Base-by-base conservation (phyloP, 2,888 invertebrate genomes). In the Noctua pronuba region DNA sequence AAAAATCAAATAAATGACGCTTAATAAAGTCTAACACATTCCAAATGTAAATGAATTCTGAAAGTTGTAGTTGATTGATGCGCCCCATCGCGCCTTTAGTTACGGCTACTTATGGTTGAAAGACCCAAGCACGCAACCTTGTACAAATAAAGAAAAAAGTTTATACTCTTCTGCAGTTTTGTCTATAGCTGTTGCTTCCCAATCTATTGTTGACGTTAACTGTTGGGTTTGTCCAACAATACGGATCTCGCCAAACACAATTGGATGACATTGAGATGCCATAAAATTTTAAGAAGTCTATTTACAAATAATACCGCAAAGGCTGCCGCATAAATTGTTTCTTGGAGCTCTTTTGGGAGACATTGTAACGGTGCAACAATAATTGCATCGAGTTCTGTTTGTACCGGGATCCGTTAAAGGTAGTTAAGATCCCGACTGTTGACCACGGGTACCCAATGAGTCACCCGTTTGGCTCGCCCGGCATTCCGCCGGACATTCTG, bases 401-500 rank as follows among this genome's bases (percentile, higher is more conserved):
- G 87, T 80, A 74, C 80, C 77, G 82, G 88, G 85, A 90, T 86
- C 93, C 91, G 93, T 92, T 92, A 91, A 85, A 91, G 90, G 90
- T 89, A 89, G 89, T 90, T 88, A 90, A 86, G 81, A 90, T 91
- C 91, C 91, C 91, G 89, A 84, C 87, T 90, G 90, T 88, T 90
- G 84, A 83, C 87, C 88, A 91, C 88, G 90, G 90, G 90, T 85
- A 88, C 85, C 78, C 84, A 87, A 89, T 96, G 96, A 96, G 91
- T 96, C 96, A 96, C 89, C 80, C 83, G 79, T 77, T 90, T 79
- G 94, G 93, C 89, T 87, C 91, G 94, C 89, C 80, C 88, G 92
- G 93, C 91, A 95, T 96, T 94, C 93, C 94, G 87, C 88, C 93
- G 94, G 94, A 93, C 94, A 94, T 94, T 94, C 93, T 90, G 86